Evolutionary conservation across 2,797 vertebrate species (phyloP).

Genomic region (Mionectes olivaceus): DNA sequence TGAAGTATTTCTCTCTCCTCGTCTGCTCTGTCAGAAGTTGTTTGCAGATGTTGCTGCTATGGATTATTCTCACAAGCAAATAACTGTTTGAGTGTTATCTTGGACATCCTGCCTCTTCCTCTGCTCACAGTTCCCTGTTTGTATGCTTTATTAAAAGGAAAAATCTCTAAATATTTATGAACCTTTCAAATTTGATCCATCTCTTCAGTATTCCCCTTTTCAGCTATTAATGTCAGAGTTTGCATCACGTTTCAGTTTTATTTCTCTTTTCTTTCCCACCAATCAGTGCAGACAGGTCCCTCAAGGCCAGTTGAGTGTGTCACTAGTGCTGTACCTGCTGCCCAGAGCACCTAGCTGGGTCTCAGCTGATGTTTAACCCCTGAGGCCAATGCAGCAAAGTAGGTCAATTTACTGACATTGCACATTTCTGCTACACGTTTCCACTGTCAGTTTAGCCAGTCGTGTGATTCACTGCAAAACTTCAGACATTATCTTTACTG

Average conservation of each 20-base stretch:
- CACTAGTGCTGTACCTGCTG: neutral
- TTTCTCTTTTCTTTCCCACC: neutral
- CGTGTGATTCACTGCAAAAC: neutral
- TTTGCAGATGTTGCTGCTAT: neutral
- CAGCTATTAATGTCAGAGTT: neutral
- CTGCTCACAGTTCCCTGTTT: neutral
- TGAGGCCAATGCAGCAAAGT: neutral
- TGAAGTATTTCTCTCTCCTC: neutral
- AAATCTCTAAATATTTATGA: neutral
- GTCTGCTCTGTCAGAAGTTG: neutral
- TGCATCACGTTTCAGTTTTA: neutral
- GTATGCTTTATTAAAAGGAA: neutral
- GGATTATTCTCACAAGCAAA: neutral
- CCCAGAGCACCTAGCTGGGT: neutral
- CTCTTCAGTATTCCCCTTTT: neutral
- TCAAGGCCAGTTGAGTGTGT: neutral
- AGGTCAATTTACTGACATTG: neutral
- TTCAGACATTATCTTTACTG: neutral
- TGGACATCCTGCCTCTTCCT: neutral
- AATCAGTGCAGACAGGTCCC: neutral
- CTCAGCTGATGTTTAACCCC: neutral
- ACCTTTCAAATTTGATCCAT: neutral
- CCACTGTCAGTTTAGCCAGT: neutral
- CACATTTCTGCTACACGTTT: rapidly evolving
- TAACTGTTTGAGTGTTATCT: neutral